Conservation (phyloP, 2,113 vertebrate genomes). For the Thalassoma bifasciatum region DNA sequence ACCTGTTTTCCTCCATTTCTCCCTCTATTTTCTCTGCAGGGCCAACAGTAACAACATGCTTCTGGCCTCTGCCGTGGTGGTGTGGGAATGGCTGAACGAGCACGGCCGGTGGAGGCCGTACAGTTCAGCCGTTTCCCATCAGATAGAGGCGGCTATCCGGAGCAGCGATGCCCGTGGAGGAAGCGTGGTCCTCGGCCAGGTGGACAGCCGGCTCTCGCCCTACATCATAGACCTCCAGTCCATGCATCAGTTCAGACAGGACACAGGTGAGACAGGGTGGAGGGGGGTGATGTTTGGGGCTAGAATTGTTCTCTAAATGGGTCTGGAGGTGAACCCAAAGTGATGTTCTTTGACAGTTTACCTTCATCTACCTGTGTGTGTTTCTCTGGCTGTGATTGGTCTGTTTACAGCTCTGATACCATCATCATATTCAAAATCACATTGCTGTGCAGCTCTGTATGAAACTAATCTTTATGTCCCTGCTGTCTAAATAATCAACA, state of each 20-base stretch:
- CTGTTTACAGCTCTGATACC: too few species aligned
- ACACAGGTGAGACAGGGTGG: slow-evolving; percentile 85
- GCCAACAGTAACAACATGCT: slow-evolving; percentile 83
- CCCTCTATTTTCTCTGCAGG: slow-evolving; percentile 39
- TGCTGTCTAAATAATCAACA: too few species aligned
- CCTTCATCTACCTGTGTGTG: too few species aligned
- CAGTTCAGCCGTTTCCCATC: slow-evolving; percentile 90
- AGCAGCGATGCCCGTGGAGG: slow-evolving; percentile 87
- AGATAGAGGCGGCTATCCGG: slow-evolving; percentile 91
- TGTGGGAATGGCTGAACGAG: slow-evolving; percentile 95
- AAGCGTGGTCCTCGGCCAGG: slow-evolving; percentile 92
- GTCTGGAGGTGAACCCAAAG: too few species aligned
- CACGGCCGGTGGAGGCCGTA: slow-evolving; percentile 94
- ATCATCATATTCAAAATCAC: too few species aligned
- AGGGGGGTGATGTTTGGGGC: background rate
- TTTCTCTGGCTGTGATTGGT: too few species aligned
- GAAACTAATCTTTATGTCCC: too few species aligned
- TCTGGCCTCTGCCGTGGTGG: slow-evolving; percentile 90
- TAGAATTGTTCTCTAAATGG: too few species aligned
- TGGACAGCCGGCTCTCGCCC: slow-evolving; percentile 88
- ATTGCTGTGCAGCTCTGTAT: too few species aligned
- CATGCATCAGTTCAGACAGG: slow-evolving; percentile 93
- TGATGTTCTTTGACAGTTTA: too few species aligned
- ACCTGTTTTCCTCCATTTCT: slow-evolving; percentile 1
- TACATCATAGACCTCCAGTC: slow-evolving; percentile 93